Base-by-base conservation (phyloP, 2,888 invertebrate species). In the Pelosia muscerda region DNA sequence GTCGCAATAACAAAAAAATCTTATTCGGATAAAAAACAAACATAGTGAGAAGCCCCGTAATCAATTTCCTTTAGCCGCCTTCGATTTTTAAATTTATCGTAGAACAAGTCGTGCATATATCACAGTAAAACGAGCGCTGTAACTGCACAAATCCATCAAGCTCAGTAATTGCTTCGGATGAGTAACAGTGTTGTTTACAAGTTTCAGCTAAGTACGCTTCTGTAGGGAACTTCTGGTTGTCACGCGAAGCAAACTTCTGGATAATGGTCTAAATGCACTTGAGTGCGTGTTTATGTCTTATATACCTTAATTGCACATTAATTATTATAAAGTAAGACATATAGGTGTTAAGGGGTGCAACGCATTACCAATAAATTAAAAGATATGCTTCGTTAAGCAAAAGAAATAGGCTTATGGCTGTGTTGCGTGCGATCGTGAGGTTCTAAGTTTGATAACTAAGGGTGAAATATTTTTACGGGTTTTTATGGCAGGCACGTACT, bases 101-200 rank as follows among this genome's bases (percentile, higher is more conserved):
- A 60, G 4, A 15, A 10, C n/a, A 60, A 42, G 25, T 59, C 26
- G 34, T 42, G 25, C 19, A 26, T 26, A 23, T 13, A 23, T 53
- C 31, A 19, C 22, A 31, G 22, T 19, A 31, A 22, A 62, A 22
- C 22, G 31, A 62, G 15, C 54, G 42, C 15, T 62, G 10, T 31
- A 31, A 34, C n/a, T 28, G 11, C 57, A 25, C 28, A 49, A 66
- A 62, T 57, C 62, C 62, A 62, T 62, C 42, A 56, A 31, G 6
- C 38, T 38, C 25, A 26, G n/a, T 66, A 66, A 66, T 66, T 57
- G 42, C 62, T 49, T 66, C 28, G 19, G 62, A 66, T 66, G 62
- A 66, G 66, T 57, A 42, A 66, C 60, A 66, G 60, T n/a, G n/a
- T 66, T 66, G 42, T 57, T 57, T 49, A 25, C 22, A 57, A 67